These are phyloP conservation scores for Aradophagus sp. DNA, from an alignment of 1,140 invertebrate genomes.

Conservation along the genomic window DNA sequence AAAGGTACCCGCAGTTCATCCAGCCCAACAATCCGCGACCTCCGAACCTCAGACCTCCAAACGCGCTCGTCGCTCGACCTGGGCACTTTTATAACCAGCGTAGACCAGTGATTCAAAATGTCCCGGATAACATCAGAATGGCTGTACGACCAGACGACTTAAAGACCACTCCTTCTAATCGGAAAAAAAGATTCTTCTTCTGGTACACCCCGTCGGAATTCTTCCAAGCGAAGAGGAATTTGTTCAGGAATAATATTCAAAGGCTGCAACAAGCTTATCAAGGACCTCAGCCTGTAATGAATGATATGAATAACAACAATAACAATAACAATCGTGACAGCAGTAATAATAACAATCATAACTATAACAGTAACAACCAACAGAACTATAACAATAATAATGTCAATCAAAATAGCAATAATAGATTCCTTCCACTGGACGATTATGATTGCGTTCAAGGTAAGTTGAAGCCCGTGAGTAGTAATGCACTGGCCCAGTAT, in stretches of 20 bases:
- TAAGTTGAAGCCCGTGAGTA: slow-evolving; percentile 14
- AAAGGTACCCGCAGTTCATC: not conserved
- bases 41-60: slow-evolving; percentile 4
- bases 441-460: slow-evolving; percentile 38
- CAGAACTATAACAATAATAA: too few relatives aligned
- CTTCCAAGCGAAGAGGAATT: slow-evolving; percentile 28
- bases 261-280: slow-evolving; percentile 2
- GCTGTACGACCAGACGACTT: slow-evolving; percentile 3
- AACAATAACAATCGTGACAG: too few relatives aligned
- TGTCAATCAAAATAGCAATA: too few relatives aligned
- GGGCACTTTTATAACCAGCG: not conserved
- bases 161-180: slow-evolving; percentile 3
- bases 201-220: slow-evolving; percentile 30
- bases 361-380: too few relatives aligned
- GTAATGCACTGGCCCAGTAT: not conserved
- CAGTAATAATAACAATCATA: too few relatives aligned
- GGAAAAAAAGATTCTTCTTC: slow-evolving; percentile 38
- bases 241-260: slow-evolving; percentile 18
- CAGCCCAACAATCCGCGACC: not conserved
- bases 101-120: not conserved
- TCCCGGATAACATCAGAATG: slow-evolving; percentile 1
- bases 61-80: slow-evolving; percentile 1
- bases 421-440: slow-evolving; percentile 15
- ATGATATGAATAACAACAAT: too few relatives aligned
- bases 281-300: not conserved